Conservation (phyloP, 2,113 vertebrate species). For the Marmota monax region DNA sequence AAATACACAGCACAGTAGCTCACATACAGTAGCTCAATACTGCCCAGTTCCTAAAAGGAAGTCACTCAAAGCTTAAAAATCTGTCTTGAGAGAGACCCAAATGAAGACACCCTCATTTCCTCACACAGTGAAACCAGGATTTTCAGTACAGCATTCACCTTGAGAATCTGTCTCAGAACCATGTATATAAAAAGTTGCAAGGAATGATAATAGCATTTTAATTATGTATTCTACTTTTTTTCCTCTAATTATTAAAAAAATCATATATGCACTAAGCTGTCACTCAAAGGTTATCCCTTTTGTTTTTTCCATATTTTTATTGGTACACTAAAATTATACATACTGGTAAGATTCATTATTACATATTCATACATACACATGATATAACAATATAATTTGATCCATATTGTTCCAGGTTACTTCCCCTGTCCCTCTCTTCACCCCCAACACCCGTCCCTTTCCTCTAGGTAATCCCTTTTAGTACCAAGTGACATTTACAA, state of each 20-base stretch:
- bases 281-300: not conserved
- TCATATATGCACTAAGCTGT: not conserved
- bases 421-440: too few relatives aligned
- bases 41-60: not conserved
- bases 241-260: not conserved
- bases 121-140: not conserved
- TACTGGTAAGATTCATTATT: too few relatives aligned
- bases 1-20: fast-evolving
- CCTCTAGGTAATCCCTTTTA: not conserved
- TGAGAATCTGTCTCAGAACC: not conserved
- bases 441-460: too few relatives aligned
- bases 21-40: too few relatives aligned
- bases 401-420: too few relatives aligned
- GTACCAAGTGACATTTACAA: not conserved
- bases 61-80: not conserved
- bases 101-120: fast-evolving
- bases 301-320: too few relatives aligned
- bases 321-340: too few relatives aligned
- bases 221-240: not conserved
- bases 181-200: not conserved
- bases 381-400: too few relatives aligned
- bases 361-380: too few relatives aligned
- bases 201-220: not conserved
- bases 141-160: not conserved
- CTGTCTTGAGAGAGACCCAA: not conserved